Conservation (phyloP, 2,113 vertebrate species). For the Myxocyprinus asiaticus region DNA sequence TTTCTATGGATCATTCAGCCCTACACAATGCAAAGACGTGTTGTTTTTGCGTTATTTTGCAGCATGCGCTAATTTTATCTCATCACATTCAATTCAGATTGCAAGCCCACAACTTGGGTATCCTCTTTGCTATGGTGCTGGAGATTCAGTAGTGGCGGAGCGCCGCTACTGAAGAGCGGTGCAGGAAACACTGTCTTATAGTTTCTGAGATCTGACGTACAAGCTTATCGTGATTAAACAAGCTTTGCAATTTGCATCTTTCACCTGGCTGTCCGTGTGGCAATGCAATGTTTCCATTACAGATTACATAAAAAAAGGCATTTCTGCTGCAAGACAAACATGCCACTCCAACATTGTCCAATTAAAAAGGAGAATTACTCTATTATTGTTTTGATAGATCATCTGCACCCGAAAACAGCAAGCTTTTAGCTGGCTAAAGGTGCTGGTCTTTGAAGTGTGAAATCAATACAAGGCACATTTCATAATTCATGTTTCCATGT, state of each 20-base stretch:
- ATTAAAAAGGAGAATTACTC: slow-evolving; percentile 77
- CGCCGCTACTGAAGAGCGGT: too few species aligned
- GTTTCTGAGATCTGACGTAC: too few species aligned
- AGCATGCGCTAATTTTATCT: too few species aligned
- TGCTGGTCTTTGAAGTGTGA: slow-evolving; percentile 73
- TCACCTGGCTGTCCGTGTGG: slow-evolving; percentile 37
- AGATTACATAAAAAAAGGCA: slow-evolving; percentile 73
- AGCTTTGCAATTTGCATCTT: background rate
- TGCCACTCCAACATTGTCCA: slow-evolving; percentile 79
- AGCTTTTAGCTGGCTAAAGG: slow-evolving; percentile 69
- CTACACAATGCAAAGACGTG: too few species aligned
- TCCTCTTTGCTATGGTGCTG: too few species aligned
- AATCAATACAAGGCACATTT: slow-evolving; percentile 76
- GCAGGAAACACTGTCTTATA: too few species aligned
- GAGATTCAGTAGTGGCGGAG: too few species aligned
- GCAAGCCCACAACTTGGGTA: too few species aligned
- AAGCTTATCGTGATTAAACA: too few species aligned
- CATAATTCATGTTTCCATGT: slow-evolving; percentile 71
- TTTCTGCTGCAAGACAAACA: slow-evolving; percentile 72
- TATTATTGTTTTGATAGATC: slow-evolving; percentile 75
- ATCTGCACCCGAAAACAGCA: slow-evolving; percentile 55
- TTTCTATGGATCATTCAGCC: too few species aligned
- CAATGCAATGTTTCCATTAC: slow-evolving; percentile 73
- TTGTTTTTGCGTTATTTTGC: too few species aligned
- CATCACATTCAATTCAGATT: too few species aligned